Percentiles rank a stretch among this genome's conserved stretches.
Conservation (phyloP, 1,140 invertebrate genomes). For the Glomeris maerens region DNA sequence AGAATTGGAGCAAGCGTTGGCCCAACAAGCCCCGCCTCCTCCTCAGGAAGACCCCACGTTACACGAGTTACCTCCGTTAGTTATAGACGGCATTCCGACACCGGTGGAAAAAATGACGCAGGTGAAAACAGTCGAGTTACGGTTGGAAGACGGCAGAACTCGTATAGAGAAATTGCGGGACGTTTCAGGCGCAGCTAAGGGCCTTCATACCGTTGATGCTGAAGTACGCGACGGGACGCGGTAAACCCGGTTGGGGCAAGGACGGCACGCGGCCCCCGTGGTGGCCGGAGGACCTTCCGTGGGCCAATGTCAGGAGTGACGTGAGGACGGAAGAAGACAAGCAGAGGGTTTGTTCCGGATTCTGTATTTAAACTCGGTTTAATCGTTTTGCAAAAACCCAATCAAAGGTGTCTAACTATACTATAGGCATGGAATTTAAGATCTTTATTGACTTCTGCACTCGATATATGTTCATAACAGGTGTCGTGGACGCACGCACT, state of each 20-base stretch:
- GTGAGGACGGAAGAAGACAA: conserved; percentile 90
- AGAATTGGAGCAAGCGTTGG: conserved; percentile 79
- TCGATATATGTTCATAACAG: conserved; percentile 36
- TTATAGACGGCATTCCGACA: conserved; percentile 94
- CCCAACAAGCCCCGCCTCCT: conserved; percentile 83
- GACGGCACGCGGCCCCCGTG: conserved; percentile 86
- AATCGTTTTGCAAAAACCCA: no score
- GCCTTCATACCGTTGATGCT: conserved; percentile 96
- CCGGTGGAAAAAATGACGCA: conserved; percentile 99
- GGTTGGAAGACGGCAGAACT: no score
- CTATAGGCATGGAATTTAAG: no score
- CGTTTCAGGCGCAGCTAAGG: conserved; percentile 66
- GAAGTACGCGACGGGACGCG: conserved; percentile 90
- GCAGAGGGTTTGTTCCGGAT: no score
- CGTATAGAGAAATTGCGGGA: no score
- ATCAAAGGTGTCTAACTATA: no score
- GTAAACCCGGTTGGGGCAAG: conserved; percentile 94
- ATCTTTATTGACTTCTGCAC: neutral
- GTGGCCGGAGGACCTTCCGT: conserved; percentile 94
- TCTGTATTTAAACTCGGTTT: conserved; percentile 17
- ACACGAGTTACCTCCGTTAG: conserved; percentile 86
- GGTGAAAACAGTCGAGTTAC: conserved; percentile 23
- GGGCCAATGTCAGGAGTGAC: conserved; percentile 96
- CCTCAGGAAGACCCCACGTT: conserved; percentile 79
- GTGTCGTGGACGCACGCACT: conserved; percentile 98